phyloP scores from a whole-genome alignment of 2,797 vertebrate genomes.

The Threskiornis aethiopicus region DNA sequence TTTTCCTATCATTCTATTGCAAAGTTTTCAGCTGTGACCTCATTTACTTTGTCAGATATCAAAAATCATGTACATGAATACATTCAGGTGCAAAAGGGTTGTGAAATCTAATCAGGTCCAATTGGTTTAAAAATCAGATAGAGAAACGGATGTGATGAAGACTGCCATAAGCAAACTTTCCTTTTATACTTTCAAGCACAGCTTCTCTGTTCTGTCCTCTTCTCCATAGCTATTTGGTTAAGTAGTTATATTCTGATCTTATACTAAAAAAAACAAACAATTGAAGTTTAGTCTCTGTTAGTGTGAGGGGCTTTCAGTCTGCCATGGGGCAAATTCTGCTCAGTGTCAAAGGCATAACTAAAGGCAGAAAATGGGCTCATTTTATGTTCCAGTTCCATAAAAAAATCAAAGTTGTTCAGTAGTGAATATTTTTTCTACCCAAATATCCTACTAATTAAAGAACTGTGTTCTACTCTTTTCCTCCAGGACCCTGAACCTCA shows the following conservation, averaged over 20 bases:
- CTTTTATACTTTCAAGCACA: background rate
- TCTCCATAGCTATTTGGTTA: background rate
- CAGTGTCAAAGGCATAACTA: background rate
- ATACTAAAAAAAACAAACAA: background rate
- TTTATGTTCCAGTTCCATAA: background rate
- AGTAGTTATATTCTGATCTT: background rate
- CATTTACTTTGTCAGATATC: background rate
- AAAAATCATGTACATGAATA: background rate
- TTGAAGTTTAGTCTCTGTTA: background rate
- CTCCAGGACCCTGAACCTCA: conserved; percentile 39
- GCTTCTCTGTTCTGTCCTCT: background rate
- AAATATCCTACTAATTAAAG: conserved; percentile 48
- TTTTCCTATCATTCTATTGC: background rate
- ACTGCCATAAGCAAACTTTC: background rate
- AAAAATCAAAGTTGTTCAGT: background rate
- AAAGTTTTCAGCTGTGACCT: background rate
- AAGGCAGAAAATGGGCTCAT: background rate
- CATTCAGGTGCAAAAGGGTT: background rate
- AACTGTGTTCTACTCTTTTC: conserved; percentile 8
- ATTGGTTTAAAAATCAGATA: background rate
- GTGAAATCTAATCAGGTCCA: background rate
- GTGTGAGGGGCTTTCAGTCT: background rate
- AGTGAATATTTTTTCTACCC: background rate
- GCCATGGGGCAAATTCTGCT: background rate
- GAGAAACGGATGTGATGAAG: background rate